Evolutionary conservation across 2,797 vertebrate species (phyloP), one percentile per base, ranked within the genome.

Genomic region (Sebastes hubbsi): DNA sequence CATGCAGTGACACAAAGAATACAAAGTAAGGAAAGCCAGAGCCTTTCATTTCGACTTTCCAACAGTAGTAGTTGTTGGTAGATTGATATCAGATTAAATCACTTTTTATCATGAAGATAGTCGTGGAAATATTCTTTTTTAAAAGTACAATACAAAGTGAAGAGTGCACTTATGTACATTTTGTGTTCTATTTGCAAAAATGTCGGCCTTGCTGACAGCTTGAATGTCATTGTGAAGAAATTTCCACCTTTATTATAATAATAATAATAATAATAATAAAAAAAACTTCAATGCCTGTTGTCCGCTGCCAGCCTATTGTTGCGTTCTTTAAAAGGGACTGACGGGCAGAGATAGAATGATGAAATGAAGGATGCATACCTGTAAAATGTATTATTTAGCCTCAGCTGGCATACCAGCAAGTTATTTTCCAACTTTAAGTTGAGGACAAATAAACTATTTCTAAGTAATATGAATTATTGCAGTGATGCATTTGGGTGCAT

Each of bases 381-480:
- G 36, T 59, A 78, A 79, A 69, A 52, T 56, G 24, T 38, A 78
- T 72, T 65, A 64, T 75, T 42, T 38, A 56, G 72, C 70, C 56
- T 61, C 46, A 46, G 24, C 49, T 65, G 52, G 32, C 65, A 75
- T 38, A 52, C 68, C 20, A 46, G 59, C 18, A 46, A 72, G 27
- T 59, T 58, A 32, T 69, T 68, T 64, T 54, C 24, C 9, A 46
- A 24, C 30, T 79, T 73, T 56, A 42, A 59, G 24, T 42, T 63
- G 9, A 81, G 38, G n/a, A 64, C n/a, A 63, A 80, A 78, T 67
- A 72, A 80, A 29, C 20, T 22, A 6, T 62, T 78, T 65, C 24
- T 38, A 18, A 63, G 10, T 46, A 36, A 73, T 55, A 70, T 87
- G 2, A 72, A 76, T 78, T 30, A 72, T 68, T 87, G 65, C 65